A percentile compares a stretch with the other conserved stretches of the same genome.
phyloP scores from a whole-genome alignment of 2,113 vertebrate species.

The Oncorhynchus tshawytscha region DNA sequence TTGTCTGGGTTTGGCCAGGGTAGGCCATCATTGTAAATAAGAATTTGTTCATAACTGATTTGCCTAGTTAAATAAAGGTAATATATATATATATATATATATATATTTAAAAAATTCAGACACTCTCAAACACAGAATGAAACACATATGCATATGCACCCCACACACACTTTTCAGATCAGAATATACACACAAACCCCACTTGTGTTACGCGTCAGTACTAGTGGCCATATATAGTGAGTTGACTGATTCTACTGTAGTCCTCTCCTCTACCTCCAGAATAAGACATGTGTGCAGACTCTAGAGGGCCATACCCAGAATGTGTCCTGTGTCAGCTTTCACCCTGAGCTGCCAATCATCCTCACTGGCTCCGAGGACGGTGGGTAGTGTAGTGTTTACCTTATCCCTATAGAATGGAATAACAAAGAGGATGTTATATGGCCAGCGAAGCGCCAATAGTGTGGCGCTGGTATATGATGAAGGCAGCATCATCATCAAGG shows the following conservation, averaged over 20 bases:
- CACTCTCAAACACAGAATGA: not conserved
- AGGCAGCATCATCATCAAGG: conserved; percentile 96
- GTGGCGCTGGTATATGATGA: conserved; percentile 93
- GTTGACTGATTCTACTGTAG: not conserved
- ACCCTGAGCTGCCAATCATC: conserved; percentile 90
- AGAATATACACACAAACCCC: too few relatives aligned
- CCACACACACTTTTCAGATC: not conserved
- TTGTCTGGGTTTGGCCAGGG: too few relatives aligned
- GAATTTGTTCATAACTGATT: too few relatives aligned
- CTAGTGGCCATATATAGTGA: not conserved
- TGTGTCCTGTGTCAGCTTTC: conserved; percentile 91
- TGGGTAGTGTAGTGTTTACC: conserved; percentile 54
- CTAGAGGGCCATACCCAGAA: conserved; percentile 92
- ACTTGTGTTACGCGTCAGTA: too few relatives aligned
- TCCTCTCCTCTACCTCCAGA: conserved; percentile 66
- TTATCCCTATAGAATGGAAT: not conserved
- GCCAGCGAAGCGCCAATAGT: conserved; percentile 89
- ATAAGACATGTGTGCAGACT: conserved; percentile 91
- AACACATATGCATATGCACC: not conserved
- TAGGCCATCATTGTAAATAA: too few relatives aligned
- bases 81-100: too few relatives aligned
- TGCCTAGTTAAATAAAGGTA: too few relatives aligned
- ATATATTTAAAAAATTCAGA: too few relatives aligned
- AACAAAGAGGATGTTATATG: conserved; percentile 18
- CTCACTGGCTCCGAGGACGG: conserved; percentile 94